Percentiles rank a stretch among this genome's conserved stretches.
phyloP scores from a whole-genome alignment of 2,888 invertebrate genomes.

The Drosophila setosimentum region DNA sequence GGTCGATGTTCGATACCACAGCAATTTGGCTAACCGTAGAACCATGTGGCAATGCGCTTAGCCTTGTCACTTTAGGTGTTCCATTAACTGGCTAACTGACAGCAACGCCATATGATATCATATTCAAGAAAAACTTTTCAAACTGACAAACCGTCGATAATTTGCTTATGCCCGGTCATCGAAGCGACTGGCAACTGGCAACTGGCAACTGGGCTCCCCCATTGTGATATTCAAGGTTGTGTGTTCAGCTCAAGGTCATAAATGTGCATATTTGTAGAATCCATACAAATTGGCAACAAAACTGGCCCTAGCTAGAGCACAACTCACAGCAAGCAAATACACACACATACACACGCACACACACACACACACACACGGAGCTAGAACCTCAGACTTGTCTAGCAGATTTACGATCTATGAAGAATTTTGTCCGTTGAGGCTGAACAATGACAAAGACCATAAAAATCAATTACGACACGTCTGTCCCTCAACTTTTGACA shows the following conservation, averaged over 20 bases:
- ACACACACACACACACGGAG: neutral
- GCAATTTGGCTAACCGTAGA: conserved; percentile 58
- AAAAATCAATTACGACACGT: conserved; percentile 81
- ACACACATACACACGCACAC: neutral
- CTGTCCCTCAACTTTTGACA: conserved; percentile 77
- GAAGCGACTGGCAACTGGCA: conserved; percentile 22
- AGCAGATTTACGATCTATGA: conserved; percentile 70
- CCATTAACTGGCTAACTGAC: conserved; percentile 41
- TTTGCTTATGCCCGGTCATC: conserved; percentile 71
- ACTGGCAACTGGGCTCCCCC: conserved; percentile 14
- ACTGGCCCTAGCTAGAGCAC: conserved; percentile 22
- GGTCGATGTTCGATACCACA: conserved; percentile 15
- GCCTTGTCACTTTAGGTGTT: conserved; percentile 65
- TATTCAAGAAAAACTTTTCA: conserved; percentile 12
- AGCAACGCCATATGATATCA: conserved; percentile 64
- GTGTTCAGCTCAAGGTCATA: conserved; percentile 60
- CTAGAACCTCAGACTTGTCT: conserved; percentile 17
- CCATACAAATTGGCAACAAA: conserved; percentile 67
- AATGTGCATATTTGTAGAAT: conserved; percentile 53
- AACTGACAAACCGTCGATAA: conserved; percentile 67
- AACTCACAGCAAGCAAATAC: conserved; percentile 3
- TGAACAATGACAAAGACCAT: conserved; percentile 73
- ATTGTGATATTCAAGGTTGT: conserved; percentile 53
- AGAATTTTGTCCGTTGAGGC: conserved; percentile 44
- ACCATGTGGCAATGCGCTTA: conserved; percentile 32